Evolutionary conservation across 2,888 invertebrate species (phyloP), one percentile per base, ranked within the genome.

Genomic region (Rhingia campestris): DNA sequence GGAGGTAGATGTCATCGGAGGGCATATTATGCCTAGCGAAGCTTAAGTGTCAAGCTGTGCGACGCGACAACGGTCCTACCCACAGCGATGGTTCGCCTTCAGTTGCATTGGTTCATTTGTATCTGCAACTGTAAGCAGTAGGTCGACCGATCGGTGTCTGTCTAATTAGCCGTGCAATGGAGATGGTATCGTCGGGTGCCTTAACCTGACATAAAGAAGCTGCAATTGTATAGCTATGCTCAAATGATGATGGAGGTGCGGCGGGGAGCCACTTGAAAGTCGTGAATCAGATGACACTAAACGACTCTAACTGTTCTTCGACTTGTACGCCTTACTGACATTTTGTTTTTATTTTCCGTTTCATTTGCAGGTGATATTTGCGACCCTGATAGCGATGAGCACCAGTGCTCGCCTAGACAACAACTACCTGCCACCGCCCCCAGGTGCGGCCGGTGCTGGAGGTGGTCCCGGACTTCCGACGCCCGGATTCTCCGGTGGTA

Each of bases 361-460:
- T 91, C 63, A 14, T 30, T 91, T 91, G 58, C 91, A 93, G 93
- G 88, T 92, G 86, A 86, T 93, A 66, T 88, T 92, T 72, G 89
- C 92, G 79, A 89, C 89, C 77, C 87, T 93, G 61, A 86, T 92
- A 77, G 91, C 92, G 80, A 88, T 91, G 77, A 90, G 92, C 79
- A 91, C 92, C 86, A 90, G 91, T 58, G 92, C 93, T 63, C 92
- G 92, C 73, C 89, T 94, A 86, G 93, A 93, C 81, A 94, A 93
- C 88, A 93, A 92, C 73, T 94, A 94, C 87, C 88, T 94, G 80
- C 94, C 94, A 6, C 94, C 93, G 32, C 90, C 92, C 10, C 81
- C 92, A 30, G 92, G 92, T 86, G 93, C 91, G 33, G 90, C 90
- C 12, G 90, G 89, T 56, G 91, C 91, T 12, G 91, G 91, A 35